Percentiles rank a stretch among this genome's conserved stretches.
These are phyloP conservation scores for Channa maculata DNA, from an alignment of 2,113 vertebrate genomes.

Conservation along the genomic window DNA sequence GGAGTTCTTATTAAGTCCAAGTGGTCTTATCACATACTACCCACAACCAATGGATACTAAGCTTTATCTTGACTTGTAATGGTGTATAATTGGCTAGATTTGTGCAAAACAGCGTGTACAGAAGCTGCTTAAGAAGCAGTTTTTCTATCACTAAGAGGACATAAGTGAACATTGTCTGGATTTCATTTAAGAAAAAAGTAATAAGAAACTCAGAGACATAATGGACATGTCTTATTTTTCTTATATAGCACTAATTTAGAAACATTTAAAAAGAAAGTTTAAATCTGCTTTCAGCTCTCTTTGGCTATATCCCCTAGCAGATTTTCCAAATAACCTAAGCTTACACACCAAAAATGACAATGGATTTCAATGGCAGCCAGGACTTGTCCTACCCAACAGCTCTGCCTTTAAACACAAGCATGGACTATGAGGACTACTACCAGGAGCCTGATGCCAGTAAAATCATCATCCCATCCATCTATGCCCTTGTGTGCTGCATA, in stretches of 20 bases:
- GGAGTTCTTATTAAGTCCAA: not conserved
- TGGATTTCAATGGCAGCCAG: constrained; percentile 64
- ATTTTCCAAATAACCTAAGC: not conserved
- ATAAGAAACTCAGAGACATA: not conserved
- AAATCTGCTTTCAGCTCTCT: not conserved
- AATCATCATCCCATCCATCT: constrained; percentile 83
- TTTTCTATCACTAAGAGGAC: not conserved
- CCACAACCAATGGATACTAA: not conserved
- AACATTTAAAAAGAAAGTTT: too few species aligned
- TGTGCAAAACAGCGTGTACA: not conserved
- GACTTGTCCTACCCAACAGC: constrained; percentile 49
- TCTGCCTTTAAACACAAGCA: constrained; percentile 68
- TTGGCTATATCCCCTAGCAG: not conserved
- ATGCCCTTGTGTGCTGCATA: constrained; percentile 82
- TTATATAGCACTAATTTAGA: too few species aligned
- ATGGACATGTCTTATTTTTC: not conserved
- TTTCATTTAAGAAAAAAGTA: not conserved
- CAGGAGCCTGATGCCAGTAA: constrained; percentile 67
- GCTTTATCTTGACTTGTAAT: not conserved
- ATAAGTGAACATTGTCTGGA: not conserved
- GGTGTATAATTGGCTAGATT: too few species aligned
- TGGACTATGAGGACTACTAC: constrained; percentile 73
- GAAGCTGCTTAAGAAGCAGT: not conserved
- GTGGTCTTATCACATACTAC: not conserved
- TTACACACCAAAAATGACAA: constrained; percentile 12